phyloP scores from a whole-genome alignment of 2,888 invertebrate species.

The Phalera bucephala region DNA sequence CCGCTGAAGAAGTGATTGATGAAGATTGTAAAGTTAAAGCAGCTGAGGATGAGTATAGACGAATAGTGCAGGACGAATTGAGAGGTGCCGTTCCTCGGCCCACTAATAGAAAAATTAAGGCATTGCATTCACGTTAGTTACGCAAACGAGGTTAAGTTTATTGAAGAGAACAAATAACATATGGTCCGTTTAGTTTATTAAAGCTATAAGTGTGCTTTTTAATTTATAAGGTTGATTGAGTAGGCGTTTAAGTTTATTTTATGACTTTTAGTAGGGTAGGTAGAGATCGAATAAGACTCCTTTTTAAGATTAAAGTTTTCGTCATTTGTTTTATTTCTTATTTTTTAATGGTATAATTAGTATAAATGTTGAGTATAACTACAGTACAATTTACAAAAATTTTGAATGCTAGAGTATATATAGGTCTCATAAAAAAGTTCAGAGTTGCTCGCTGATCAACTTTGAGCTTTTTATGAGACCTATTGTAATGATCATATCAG shows the following conservation, averaged over 20 bases:
- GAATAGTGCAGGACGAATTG: constrained; percentile 50
- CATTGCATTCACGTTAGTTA: constrained; percentile 22
- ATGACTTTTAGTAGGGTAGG: background rate
- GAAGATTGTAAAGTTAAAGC: constrained; percentile 32
- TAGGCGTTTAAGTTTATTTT: background rate
- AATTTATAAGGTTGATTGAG: background rate
- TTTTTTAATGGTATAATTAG: too few relatives aligned
- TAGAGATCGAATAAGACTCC: too few relatives aligned
- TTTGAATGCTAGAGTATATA: too few relatives aligned
- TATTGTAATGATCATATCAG: too few relatives aligned
- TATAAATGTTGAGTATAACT: too few relatives aligned
- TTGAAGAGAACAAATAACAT: background rate
- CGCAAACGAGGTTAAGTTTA: too few relatives aligned
- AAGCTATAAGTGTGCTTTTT: background rate
- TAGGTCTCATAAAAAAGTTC: too few relatives aligned
- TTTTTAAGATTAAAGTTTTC: too few relatives aligned
- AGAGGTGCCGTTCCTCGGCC: constrained; percentile 13
- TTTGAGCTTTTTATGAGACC: too few relatives aligned
- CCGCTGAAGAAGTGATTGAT: constrained; percentile 22
- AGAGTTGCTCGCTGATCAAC: too few relatives aligned
- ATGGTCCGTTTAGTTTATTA: background rate
- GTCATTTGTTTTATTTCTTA: too few relatives aligned
- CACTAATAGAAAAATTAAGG: constrained; percentile 2
- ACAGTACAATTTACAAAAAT: too few relatives aligned
- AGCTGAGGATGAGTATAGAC: constrained; percentile 71